Percentiles rank a stretch among this genome's conserved stretches.
These are phyloP conservation scores for Sminthopsis crassicaudata DNA, from an alignment of 2,113 vertebrate genomes.

Conservation along the genomic window DNA sequence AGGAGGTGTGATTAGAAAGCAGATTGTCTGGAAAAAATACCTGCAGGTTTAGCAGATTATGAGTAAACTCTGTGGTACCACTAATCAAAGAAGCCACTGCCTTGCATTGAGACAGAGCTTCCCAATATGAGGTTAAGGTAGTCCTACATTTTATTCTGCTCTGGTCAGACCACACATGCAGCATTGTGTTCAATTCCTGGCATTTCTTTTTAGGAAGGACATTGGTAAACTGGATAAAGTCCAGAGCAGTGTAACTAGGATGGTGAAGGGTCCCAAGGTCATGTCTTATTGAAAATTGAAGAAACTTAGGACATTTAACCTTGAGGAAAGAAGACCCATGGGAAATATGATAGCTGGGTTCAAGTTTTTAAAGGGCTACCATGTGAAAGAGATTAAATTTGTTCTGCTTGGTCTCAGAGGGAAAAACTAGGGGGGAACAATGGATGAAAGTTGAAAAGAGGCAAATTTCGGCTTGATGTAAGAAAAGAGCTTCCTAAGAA, in stretches of 20 bases:
- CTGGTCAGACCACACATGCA: neutral
- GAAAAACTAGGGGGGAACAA: neutral
- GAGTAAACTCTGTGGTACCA: neutral
- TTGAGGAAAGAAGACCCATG: neutral
- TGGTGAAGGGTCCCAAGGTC: neutral
- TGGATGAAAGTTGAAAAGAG: rapidly evolving
- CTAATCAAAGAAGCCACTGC: neutral
- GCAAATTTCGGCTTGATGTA: neutral
- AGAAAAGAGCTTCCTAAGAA: too few species aligned
- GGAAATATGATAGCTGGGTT: neutral
- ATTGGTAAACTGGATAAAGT: neutral
- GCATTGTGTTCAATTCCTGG: neutral
- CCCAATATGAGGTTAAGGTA: neutral
- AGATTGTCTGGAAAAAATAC: neutral
- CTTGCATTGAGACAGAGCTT: neutral
- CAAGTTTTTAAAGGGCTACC: neutral
- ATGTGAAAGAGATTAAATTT: neutral
- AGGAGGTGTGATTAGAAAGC: neutral
- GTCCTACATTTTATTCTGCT: neutral
- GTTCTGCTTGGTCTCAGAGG: neutral
- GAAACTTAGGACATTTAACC: neutral
- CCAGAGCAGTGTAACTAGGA: neutral
- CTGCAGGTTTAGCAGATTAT: neutral
- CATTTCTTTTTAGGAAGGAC: neutral
- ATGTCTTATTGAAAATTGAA: neutral